Conservation (phyloP, 2,888 invertebrate genomes). For the Biston stratarius region DNA sequence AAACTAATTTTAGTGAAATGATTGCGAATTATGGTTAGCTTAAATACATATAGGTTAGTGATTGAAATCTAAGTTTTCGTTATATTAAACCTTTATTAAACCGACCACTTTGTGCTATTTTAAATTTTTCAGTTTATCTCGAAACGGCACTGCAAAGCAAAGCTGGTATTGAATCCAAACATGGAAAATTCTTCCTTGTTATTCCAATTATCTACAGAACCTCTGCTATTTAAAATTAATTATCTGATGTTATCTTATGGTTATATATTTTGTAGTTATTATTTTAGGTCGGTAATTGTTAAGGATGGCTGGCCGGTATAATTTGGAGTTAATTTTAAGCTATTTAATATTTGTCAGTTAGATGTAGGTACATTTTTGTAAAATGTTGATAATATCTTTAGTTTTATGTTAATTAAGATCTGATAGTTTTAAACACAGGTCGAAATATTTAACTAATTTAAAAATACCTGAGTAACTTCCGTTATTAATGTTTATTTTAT, state of each 20-base stretch:
- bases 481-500: background rate
- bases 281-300: conserved; percentile 40
- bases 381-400: conserved; percentile 32
- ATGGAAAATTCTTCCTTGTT: background rate
- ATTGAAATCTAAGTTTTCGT: no score
- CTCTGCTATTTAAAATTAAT: background rate
- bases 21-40: no score
- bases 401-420: conserved; percentile 13
- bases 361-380: conserved; percentile 12
- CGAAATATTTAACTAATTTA: conserved; percentile 11
- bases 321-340: conserved; percentile 38
- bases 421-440: conserved; percentile 6
- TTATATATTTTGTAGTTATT: conserved; percentile 36
- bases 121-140: background rate
- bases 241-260: conserved; percentile 29
- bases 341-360: conserved; percentile 36
- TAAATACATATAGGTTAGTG: no score
- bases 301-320: conserved; percentile 34
- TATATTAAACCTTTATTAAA: no score
- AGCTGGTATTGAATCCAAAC: background rate
- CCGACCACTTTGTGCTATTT: background rate
- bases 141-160: background rate
- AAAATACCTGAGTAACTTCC: background rate
- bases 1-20: no score
- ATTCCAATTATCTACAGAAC: conserved; percentile 26